phyloP scores from a whole-genome alignment of 2,113 vertebrate genomes.

The Calidris pugnax region DNA sequence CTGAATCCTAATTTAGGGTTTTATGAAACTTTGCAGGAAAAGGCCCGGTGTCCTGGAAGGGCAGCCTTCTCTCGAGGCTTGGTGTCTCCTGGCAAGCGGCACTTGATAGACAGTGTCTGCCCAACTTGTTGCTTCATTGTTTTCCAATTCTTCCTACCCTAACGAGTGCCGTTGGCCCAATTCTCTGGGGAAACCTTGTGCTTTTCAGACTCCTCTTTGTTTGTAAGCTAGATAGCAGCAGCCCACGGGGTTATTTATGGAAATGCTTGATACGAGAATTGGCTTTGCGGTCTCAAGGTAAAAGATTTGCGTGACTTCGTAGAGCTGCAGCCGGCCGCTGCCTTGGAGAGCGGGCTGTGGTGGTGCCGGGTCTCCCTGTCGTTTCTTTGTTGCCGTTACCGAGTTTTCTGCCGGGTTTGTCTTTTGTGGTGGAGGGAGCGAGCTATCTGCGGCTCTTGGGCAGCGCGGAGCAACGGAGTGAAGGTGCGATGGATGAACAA shows the following conservation, averaged over 20 bases:
- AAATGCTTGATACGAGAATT: slow-evolving; percentile 42
- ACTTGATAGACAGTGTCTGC: slow-evolving; percentile 18
- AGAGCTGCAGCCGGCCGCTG: not conserved
- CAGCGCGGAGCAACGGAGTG: not conserved
- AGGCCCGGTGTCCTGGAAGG: not conserved
- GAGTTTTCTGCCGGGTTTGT: slow-evolving; percentile 27
- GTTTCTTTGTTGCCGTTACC: slow-evolving; percentile 21
- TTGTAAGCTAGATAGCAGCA: slow-evolving; percentile 28
- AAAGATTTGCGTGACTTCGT: slow-evolving; percentile 12
- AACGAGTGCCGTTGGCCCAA: not conserved
- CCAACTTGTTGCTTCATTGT: slow-evolving; percentile 70
- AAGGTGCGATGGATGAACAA: not conserved
- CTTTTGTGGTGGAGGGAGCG: not conserved
- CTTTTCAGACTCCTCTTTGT: slow-evolving; percentile 36
- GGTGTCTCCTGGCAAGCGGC: not conserved
- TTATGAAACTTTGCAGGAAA: slow-evolving; percentile 22
- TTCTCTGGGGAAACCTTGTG: not conserved
- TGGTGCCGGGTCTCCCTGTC: fast-evolving
- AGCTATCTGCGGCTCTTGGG: not conserved
- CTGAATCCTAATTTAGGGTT: slow-evolving; percentile 29
- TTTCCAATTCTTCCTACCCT: not conserved
- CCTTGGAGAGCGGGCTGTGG: not conserved
- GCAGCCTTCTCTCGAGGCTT: not conserved
- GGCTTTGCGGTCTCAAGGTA: slow-evolving; percentile 49
- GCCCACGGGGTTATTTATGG: slow-evolving; percentile 48